Percentiles rank a stretch among this genome's conserved stretches.
Evolutionary conservation across 2,888 invertebrate genomes (phyloP).

Genomic region (Glaucopsyche alexis): DNA sequence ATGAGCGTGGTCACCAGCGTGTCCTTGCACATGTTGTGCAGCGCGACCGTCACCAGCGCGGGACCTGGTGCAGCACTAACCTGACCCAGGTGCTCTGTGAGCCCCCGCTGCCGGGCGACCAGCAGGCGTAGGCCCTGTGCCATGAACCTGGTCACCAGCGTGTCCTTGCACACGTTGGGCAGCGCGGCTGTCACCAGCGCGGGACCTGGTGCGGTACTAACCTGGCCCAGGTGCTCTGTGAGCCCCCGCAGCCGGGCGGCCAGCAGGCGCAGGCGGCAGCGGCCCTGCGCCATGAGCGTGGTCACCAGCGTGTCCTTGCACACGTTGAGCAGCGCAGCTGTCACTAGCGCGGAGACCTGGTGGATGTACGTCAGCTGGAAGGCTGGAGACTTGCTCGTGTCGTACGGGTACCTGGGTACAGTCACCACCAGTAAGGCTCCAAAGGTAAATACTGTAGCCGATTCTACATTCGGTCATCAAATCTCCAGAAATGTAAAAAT

Average conservation of each 20-base stretch:
- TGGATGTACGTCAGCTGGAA: slow-evolving; percentile 70
- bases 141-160: slow-evolving; percentile 65
- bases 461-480: too few relatives aligned
- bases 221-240: slow-evolving; percentile 44
- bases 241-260: slow-evolving; percentile 56
- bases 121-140: slow-evolving; percentile 54
- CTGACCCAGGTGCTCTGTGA: too few relatives aligned
- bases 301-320: slow-evolving; percentile 71
- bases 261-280: slow-evolving; percentile 69
- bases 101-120: too few relatives aligned
- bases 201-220: slow-evolving; percentile 57
- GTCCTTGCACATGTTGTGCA: slow-evolving; percentile 74
- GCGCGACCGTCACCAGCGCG: slow-evolving; percentile 65
- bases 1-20: slow-evolving; percentile 67
- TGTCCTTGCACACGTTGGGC: slow-evolving; percentile 74
- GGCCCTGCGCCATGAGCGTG: slow-evolving; percentile 68
- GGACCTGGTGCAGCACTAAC: slow-evolving; percentile 70
- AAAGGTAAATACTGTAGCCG: too few relatives aligned
- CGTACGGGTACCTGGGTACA: slow-evolving; percentile 67
- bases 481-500: too few relatives aligned
- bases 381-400: slow-evolving; percentile 58
- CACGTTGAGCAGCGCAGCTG: slow-evolving; percentile 73
- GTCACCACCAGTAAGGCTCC: not conserved
- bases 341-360: slow-evolving; percentile 58
- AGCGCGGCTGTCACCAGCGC: slow-evolving; percentile 66